Evolutionary conservation across 2,797 vertebrate genomes (phyloP).

Genomic region (Rhinogobio ventralis): DNA sequence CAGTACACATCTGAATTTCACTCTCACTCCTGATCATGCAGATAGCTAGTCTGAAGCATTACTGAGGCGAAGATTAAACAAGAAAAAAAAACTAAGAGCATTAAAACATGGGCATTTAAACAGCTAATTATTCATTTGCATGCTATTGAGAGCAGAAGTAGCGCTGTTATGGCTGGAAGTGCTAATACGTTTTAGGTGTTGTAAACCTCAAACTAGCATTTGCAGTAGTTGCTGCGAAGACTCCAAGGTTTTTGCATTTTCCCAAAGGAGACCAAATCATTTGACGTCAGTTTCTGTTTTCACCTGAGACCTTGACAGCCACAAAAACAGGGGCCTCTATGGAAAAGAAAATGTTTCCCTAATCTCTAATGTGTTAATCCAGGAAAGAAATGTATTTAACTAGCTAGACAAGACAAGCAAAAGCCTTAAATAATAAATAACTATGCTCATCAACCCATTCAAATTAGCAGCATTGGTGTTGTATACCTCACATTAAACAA

Average conservation of each 20-base stretch:
- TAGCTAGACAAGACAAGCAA: background rate
- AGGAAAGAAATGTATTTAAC: conserved; percentile 17
- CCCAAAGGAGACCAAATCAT: conserved; percentile 15
- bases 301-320: background rate
- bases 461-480: background rate
- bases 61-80: conserved; percentile 65
- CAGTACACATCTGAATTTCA: conserved; percentile 63
- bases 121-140: conserved; percentile 26
- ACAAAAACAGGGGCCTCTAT: conserved; percentile 9
- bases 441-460: background rate
- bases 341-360: background rate
- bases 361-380: background rate
- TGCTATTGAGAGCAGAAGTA: background rate
- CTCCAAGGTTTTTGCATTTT: conserved; percentile 21
- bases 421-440: background rate
- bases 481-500: background rate
- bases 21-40: conserved; percentile 69
- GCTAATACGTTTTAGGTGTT: background rate
- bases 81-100: background rate
- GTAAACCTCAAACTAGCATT: background rate
- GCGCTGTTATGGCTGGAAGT: background rate
- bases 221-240: background rate
- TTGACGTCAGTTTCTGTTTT: background rate
- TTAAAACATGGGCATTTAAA: conserved; percentile 10
- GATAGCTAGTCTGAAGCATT: conserved; percentile 71